Evolutionary conservation across 2,888 invertebrate species (phyloP), one percentile per base, ranked within the genome.

Genomic region (Scaptomyza reducta): DNA sequence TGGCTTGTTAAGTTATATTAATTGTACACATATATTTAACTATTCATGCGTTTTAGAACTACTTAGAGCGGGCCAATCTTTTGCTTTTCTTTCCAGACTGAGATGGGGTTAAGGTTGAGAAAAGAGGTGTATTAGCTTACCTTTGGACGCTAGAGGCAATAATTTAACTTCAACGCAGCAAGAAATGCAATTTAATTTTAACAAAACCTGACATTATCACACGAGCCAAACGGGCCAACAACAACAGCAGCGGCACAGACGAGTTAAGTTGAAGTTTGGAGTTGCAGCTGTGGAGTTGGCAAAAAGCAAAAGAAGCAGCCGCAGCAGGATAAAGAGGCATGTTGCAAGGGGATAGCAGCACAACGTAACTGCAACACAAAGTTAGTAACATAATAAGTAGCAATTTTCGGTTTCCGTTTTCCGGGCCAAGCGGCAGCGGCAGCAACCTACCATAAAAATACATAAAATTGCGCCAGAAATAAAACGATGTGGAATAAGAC

Each of bases 161-260:
- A 86, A 83, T 86, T 83, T 86, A 86, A 71, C 83, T 83, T 80
- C 78, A 83, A 76, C 78, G 61, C 86, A 78, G 86, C 86, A 83
- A 85, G 87, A 87, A 82, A 85, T 87, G 87, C 87, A 85, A 87
- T 85, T 85, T 85, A 87, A 87, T 85, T 87, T 85, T 76, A 79
- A 87, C 84, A 85, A 87, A 87, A 87, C 87, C 87, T 87, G 87
- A 85, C 87, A 87, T 87, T 84, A 84, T 87, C 87, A 84, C 85
- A 85, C 82, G 76, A 81, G 77, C 87, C 86, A 81, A 84, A 55
- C 65, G 74, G 46, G 53, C 61, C 57, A 55, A 44, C 50, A 61
- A 25, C 59, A 55, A 49, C 59, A 55, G 41, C 1, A 22, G 5
- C 53, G 57, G 22, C 41, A 63, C 50, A 44, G 58, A 46, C 49